phyloP scores from a whole-genome alignment of 2,797 vertebrate species.

The Numenius phaeopus region DNA sequence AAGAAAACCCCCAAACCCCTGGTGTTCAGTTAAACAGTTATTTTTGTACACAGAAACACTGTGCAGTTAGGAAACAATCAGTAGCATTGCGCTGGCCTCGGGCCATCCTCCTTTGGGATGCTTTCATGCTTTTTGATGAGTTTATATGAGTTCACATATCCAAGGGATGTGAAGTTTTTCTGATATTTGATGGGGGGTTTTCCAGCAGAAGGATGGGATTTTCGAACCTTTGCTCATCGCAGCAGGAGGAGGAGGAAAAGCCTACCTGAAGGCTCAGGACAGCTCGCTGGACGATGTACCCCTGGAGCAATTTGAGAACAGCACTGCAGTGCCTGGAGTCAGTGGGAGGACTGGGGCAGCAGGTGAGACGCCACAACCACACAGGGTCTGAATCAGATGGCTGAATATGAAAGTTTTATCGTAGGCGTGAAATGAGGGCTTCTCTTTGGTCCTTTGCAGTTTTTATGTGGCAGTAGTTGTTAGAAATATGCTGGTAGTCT shows the following conservation, averaged over 20 bases:
- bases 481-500: not conserved
- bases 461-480: not conserved
- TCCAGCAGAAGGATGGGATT: conserved; percentile 72
- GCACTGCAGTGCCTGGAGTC: conserved; percentile 79
- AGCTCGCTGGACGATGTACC: conserved; percentile 74
- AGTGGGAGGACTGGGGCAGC: conserved; percentile 86
- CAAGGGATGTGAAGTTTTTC: conserved; percentile 46
- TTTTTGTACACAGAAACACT: not conserved
- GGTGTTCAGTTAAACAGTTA: not conserved
- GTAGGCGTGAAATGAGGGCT: not conserved
- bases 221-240: conserved; percentile 89
- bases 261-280: conserved; percentile 87
- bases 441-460: not conserved
- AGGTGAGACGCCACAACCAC: conserved; percentile 77
- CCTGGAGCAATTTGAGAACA: conserved; percentile 88
- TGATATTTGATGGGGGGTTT: conserved; percentile 61
- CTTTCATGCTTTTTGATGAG: not conserved
- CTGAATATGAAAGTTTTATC: not conserved
- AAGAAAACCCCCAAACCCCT: not conserved
- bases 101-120: not conserved
- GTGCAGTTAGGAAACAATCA: not conserved
- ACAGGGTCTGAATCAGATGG: not conserved
- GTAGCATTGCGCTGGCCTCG: not conserved
- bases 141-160: not conserved
- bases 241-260: conserved; percentile 92